Conservation (phyloP, 2,888 invertebrate genomes). For the Phalera bucephala region DNA sequence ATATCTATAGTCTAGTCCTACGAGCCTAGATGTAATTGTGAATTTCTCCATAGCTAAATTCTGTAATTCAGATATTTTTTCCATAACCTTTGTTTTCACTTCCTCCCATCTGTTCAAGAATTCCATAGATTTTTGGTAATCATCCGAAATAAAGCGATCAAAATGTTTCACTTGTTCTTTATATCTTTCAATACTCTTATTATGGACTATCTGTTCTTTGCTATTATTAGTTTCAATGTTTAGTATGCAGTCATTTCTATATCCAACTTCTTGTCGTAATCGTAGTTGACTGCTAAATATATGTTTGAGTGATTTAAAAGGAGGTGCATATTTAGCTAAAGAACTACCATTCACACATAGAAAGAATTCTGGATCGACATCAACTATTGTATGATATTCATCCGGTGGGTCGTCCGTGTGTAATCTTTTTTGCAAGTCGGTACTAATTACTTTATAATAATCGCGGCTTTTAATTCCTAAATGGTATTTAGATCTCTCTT, state of each 20-base stretch:
- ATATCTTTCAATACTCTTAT: slow-evolving; percentile 69
- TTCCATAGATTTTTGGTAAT: slow-evolving; percentile 84
- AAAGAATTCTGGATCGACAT: slow-evolving; percentile 53
- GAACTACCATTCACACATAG: slow-evolving; percentile 42
- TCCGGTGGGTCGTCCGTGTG: slow-evolving; percentile 36
- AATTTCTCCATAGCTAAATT: slow-evolving; percentile 62
- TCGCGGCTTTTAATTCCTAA: slow-evolving; percentile 41
- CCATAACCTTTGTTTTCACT: slow-evolving; percentile 61
- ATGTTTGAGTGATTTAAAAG: slow-evolving; percentile 52
- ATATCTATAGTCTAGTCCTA: slow-evolving; percentile 85
- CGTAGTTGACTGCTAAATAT: slow-evolving; percentile 43
- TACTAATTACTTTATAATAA: slow-evolving; percentile 52
- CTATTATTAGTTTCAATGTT: slow-evolving; percentile 80
- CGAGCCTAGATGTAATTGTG: slow-evolving; percentile 67
- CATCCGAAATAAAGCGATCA: slow-evolving; percentile 83
- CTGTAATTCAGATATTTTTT: slow-evolving; percentile 67
- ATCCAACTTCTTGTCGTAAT: slow-evolving; percentile 57
- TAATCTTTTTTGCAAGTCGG: slow-evolving; percentile 45
- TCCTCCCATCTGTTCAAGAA: slow-evolving; percentile 76
- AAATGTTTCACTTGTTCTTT: slow-evolving; percentile 80
- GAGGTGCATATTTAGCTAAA: slow-evolving; percentile 33
- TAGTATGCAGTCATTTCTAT: slow-evolving; percentile 69
- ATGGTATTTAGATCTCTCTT: slow-evolving; percentile 35
- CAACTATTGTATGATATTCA: slow-evolving; percentile 46
- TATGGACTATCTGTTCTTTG: slow-evolving; percentile 77